A percentile compares a stretch with the other conserved stretches of the same genome.
phyloP scores from a whole-genome alignment of 2,888 invertebrate species.

The Eupithecia insigniata region DNA sequence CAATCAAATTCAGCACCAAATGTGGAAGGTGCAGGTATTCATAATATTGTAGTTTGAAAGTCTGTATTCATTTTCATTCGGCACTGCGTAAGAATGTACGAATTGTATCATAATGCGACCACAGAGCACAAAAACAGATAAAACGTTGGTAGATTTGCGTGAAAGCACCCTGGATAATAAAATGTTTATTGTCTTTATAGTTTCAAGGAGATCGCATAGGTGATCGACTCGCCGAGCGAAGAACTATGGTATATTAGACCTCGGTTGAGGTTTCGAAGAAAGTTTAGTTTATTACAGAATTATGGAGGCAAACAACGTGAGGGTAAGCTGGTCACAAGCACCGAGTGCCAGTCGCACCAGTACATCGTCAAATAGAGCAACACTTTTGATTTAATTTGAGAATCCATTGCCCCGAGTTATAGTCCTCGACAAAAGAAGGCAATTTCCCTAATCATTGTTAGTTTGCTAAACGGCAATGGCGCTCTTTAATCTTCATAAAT shows the following conservation, averaged over 20 bases:
- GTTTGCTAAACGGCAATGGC: slow-evolving; percentile 45
- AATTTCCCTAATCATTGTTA: slow-evolving; percentile 48
- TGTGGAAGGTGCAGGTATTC: not conserved
- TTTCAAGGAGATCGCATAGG: slow-evolving; percentile 79
- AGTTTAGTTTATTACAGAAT: slow-evolving; percentile 55
- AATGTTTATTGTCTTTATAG: slow-evolving; percentile 76
- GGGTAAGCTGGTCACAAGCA: slow-evolving; percentile 75
- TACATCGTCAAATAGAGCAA: slow-evolving; percentile 45
- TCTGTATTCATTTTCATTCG: slow-evolving; percentile 18
- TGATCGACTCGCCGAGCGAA: slow-evolving; percentile 67
- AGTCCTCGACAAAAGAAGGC: slow-evolving; percentile 40
- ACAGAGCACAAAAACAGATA: slow-evolving; percentile 65
- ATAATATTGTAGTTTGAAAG: slow-evolving; percentile 15
- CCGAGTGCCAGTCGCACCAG: slow-evolving; percentile 58
- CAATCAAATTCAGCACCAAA: not conserved
- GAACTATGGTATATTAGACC: slow-evolving; percentile 73
- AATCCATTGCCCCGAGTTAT: not conserved
- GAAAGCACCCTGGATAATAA: slow-evolving; percentile 64
- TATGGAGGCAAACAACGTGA: slow-evolving; percentile 73
- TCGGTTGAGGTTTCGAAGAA: slow-evolving; percentile 61
- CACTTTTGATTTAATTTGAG: slow-evolving; percentile 26
- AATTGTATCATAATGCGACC: slow-evolving; percentile 55
- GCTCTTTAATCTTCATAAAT: slow-evolving; percentile 51
- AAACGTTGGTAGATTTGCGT: slow-evolving; percentile 57
- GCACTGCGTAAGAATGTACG: slow-evolving; percentile 25